Conservation (phyloP, 2,797 vertebrate species). For the Hylomyscus alleni region DNA sequence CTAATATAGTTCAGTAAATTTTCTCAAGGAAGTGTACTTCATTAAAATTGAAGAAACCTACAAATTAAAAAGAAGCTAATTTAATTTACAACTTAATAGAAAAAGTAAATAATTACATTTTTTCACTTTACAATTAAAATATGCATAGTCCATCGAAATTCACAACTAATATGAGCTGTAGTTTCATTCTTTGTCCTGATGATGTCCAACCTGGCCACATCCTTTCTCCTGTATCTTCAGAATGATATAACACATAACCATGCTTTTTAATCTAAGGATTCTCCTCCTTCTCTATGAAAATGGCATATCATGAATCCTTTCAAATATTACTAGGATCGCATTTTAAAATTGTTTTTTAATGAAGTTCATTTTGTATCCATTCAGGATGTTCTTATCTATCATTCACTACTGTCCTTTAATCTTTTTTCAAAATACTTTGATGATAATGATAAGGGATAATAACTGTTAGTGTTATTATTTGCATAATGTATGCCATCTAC, state of each 20-base stretch:
- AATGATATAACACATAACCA: neutral
- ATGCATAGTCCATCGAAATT: neutral
- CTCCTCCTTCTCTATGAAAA: neutral
- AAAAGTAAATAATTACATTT: neutral
- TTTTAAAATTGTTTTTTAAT: conserved; percentile 33
- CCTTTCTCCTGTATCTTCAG: neutral
- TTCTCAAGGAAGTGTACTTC: neutral
- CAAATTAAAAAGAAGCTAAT: neutral
- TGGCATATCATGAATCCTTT: neutral
- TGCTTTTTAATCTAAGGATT: neutral
- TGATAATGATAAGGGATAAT: neutral
- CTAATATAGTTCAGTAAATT: neutral
- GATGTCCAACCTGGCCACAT: neutral
- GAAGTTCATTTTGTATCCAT: neutral
- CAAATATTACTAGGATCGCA: neutral
- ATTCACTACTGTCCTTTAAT: neutral
- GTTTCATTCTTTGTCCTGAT: conserved; percentile 3
- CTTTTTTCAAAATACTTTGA: neutral
- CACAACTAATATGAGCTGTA: neutral
- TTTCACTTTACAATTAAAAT: neutral
- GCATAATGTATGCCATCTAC: neutral
- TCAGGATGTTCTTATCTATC: neutral
- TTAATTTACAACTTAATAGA: neutral
- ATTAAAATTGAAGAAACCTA: neutral
- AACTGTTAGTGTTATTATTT: neutral